These are phyloP conservation scores for Lynx canadensis DNA, from an alignment of 2,113 vertebrate species.

Conservation along the genomic window DNA sequence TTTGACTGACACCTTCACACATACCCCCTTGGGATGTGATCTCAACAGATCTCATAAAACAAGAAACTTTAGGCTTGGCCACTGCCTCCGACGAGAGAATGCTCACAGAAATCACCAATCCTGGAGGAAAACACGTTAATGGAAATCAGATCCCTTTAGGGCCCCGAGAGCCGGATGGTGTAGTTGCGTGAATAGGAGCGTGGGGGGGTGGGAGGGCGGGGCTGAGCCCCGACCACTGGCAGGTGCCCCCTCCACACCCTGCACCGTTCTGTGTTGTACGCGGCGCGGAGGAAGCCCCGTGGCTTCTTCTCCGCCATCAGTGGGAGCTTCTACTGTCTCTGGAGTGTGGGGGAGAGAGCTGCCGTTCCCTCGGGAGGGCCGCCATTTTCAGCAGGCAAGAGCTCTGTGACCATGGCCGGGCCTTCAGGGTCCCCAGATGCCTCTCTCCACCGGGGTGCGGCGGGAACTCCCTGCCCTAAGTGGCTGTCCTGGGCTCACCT, in stretches of 20 bases:
- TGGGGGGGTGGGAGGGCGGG: not conserved
- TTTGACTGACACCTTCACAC: constrained; percentile 54
- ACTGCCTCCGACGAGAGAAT: not conserved
- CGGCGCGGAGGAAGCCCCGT: rapidly evolving
- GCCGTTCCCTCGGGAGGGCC: not conserved
- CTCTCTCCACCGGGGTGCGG: too few species aligned
- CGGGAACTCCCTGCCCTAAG: too few species aligned
- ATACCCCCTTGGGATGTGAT: constrained; percentile 38
- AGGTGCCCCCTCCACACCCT: not conserved
- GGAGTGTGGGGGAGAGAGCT: not conserved
- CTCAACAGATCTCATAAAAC: constrained; percentile 42
- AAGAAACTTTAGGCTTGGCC: not conserved
- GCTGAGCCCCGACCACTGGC: not conserved
- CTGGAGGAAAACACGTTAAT: rapidly evolving
- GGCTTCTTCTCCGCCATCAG: not conserved
- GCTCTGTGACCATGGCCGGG: too few species aligned
- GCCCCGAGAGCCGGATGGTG: rapidly evolving
- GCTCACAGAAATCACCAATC: rapidly evolving
- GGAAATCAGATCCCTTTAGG: rapidly evolving
- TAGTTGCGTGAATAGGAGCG: rapidly evolving
- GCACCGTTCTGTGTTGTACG: not conserved
- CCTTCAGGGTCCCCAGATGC: too few species aligned
- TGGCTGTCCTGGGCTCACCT: too few species aligned
- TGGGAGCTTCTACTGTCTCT: not conserved
- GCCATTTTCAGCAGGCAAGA: too few species aligned